phyloP scores from a whole-genome alignment of 1,140 invertebrate species.

The Aphidius gifuensis region DNA sequence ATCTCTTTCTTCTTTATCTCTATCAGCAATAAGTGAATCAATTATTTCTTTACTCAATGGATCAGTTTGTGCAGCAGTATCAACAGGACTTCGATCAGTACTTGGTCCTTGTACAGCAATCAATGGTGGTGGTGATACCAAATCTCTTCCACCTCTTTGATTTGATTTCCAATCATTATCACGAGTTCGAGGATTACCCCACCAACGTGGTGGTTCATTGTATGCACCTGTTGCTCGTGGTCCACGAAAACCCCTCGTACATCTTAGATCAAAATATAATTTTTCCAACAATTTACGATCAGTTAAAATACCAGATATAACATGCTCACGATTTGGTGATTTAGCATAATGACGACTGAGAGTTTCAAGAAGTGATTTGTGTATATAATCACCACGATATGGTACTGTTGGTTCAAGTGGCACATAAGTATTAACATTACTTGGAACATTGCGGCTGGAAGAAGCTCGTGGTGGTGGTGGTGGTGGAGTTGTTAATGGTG shows the following conservation, averaged over 20 bases:
- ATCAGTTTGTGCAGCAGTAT: conserved; percentile 63
- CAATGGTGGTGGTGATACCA: conserved; percentile 62
- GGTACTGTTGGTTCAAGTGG: conserved; percentile 16
- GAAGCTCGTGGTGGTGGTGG: too few species aligned
- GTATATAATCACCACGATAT: conserved; percentile 59
- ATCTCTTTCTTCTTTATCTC: conserved; percentile 37
- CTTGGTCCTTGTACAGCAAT: conserved; percentile 66
- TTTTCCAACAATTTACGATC: conserved; percentile 69
- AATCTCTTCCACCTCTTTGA: conserved; percentile 34
- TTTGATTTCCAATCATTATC: conserved; percentile 15
- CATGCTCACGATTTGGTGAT: conserved; percentile 63
- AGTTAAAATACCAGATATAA: conserved; percentile 68
- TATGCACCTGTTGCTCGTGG: conserved; percentile 50
- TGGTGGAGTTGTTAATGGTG: too few species aligned
- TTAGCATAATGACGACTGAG: conserved; percentile 66
- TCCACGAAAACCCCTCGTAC: conserved; percentile 65
- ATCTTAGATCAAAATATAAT: conserved; percentile 68
- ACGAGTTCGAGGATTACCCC: conserved; percentile 46
- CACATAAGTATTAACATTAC: too few species aligned
- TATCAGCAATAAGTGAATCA: conserved; percentile 44
- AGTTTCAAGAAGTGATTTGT: conserved; percentile 63
- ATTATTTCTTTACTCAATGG: conserved; percentile 58
- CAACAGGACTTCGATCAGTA: conserved; percentile 49
- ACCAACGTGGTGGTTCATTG: conserved; percentile 47
- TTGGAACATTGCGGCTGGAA: conserved; percentile 26